Evolutionary conservation across 2,797 vertebrate species (phyloP), one percentile per base, ranked within the genome.

Genomic region (Coregonus ussuriensis): DNA sequence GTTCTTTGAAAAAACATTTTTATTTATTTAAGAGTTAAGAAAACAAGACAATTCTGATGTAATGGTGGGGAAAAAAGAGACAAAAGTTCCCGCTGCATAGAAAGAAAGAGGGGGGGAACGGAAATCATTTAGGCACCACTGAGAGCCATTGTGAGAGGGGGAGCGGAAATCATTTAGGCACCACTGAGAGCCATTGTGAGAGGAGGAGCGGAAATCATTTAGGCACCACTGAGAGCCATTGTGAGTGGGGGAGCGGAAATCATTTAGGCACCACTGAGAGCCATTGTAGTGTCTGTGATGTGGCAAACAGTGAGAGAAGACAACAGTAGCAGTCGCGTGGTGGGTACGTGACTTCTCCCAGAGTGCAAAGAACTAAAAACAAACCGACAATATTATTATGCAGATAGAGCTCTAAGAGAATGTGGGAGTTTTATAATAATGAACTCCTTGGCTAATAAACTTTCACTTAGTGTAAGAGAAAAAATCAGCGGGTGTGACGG

Each of bases 251-350:
- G 18, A 37, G 25, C 18, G 18, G 29, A 33, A 16, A 41, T 51
- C 16, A 9, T 47, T 70, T 51, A 25, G 47, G 76, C 33, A 41
- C 7, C 15, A 31, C 65, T 56, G 54, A 67, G 16, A 21, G n/a
- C 54, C 37, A 75, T 41, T 76, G 70, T 35, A 7, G 31, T 53
- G 18, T 76, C 25, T 79, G 53, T 53, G 67, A 82, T 72, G 63
- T 3, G 31, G 53, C 65, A 74, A 41, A 79, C 37, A 31, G 69
- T 73, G 77, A 15, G 29, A 41, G 37, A n/a, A n/a, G 37, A 11
- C 54, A 35, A n/a, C 67, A 74, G 67, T 37, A 33, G 29, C 31
- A 13, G 51, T 75, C 66, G 31, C 3, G 18, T 74, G 74, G 31
- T 67, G 51, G 68, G 6, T 80, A 68, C 4, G 13, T 67, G 65